phyloP scores from a whole-genome alignment of 1,140 invertebrate genomes.

The Dinoponera quadriceps region DNA sequence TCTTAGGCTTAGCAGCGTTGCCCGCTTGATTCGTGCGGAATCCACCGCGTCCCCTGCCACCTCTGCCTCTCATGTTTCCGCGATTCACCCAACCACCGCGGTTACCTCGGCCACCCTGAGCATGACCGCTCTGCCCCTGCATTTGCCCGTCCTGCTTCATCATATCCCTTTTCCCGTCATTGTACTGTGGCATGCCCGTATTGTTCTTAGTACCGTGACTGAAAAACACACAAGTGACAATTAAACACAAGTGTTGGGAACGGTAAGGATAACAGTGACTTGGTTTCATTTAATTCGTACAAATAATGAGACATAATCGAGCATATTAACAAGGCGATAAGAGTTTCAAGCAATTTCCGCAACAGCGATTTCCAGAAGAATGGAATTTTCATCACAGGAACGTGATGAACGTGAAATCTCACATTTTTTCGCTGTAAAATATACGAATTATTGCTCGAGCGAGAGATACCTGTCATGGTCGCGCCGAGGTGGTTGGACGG shows the following conservation, averaged over 20 bases:
- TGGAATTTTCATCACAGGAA: not conserved
- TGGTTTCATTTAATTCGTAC: not conserved
- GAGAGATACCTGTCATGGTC: conserved; percentile 80
- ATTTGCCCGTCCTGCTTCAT: conserved; percentile 77
- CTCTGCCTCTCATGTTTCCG: conserved; percentile 82
- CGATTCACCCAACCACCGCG: conserved; percentile 84
- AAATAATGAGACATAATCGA: not conserved
- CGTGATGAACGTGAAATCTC: not conserved
- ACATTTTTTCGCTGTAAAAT: conserved; percentile 11
- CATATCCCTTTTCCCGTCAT: conserved; percentile 78
- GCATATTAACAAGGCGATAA: not conserved
- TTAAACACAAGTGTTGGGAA: not conserved
- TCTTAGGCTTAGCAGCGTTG: conserved; percentile 86
- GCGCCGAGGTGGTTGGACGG: conserved; percentile 80
- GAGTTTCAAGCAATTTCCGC: not conserved
- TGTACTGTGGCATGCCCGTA: conserved; percentile 82
- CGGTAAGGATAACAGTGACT: not conserved
- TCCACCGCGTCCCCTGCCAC: conserved; percentile 80
- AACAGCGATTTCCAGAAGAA: not conserved
- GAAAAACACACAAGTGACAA: conserved; percentile 1
- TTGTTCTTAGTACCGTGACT: conserved; percentile 78
- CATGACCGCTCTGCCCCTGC: conserved; percentile 78
- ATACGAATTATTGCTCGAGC: conserved; percentile 1
- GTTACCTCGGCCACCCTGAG: conserved; percentile 84
- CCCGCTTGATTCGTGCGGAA: conserved; percentile 79